Evolutionary conservation across 1,140 invertebrate genomes (phyloP).

Genomic region (Drosophila virilis): DNA sequence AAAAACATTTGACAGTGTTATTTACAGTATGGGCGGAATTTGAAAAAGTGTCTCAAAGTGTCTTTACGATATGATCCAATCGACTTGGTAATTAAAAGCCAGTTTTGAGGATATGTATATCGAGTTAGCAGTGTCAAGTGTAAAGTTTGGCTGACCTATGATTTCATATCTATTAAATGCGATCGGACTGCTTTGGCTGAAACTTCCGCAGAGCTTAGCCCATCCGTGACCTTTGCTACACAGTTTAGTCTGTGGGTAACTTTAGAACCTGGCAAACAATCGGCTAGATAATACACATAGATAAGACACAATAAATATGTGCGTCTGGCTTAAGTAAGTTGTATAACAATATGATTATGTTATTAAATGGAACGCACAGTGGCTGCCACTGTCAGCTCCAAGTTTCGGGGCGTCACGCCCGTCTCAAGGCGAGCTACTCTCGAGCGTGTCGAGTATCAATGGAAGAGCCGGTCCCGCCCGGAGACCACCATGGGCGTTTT

Average conservation of each 20-base stretch:
- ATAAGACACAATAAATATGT: constrained; percentile 55
- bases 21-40: too few species aligned
- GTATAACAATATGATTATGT: constrained; percentile 49
- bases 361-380: constrained; percentile 68
- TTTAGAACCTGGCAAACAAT: constrained; percentile 16
- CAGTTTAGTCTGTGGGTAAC: background rate
- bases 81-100: too few species aligned
- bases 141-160: constrained; percentile 9
- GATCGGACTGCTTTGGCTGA: constrained; percentile 14
- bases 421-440: constrained; percentile 67
- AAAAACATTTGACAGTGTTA: constrained; percentile 12
- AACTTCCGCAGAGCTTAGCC: constrained; percentile 61
- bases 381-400: constrained; percentile 25
- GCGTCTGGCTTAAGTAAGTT: constrained; percentile 49
- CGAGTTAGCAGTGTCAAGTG: background rate
- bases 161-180: constrained; percentile 41
- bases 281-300: constrained; percentile 33
- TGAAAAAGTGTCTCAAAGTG: too few species aligned
- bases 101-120: too few species aligned
- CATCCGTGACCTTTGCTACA: constrained; percentile 63
- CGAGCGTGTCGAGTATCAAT: constrained; percentile 41
- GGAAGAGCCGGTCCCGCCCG: background rate
- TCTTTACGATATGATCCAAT: too few species aligned
- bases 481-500: constrained; percentile 36
- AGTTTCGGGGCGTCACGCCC: background rate